Evolutionary conservation across 2,113 vertebrate genomes (phyloP), one percentile per base, ranked within the genome.

Genomic region (Macroglossus sobrinus): DNA sequence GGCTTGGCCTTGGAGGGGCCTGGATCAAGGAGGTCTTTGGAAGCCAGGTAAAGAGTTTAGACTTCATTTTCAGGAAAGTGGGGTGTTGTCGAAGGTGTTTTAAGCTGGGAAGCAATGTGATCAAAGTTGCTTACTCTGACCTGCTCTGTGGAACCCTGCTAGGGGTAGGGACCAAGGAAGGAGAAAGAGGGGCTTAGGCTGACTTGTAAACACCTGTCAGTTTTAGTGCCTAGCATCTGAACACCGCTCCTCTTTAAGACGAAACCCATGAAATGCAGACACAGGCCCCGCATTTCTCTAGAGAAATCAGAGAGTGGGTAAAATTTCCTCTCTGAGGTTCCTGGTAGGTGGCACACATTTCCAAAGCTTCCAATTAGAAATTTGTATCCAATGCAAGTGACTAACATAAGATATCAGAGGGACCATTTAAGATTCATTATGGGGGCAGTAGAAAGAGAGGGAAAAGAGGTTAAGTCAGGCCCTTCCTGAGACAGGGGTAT

Each of bases 361-460:
- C 50, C 28, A 61, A 3, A 22, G 28, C 57, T 91, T 64, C 66
- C 78, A 76, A 21, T 26, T 30, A 80, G 64, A 38, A 43, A 72
- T 91, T 69, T 81, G 89, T 93, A 82, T 85, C 75, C 82, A 88
- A 53, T 90, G n/a, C 50, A 86, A 76, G 33, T 21, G 22, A 82
- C 71, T 71, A 85, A 71, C 50, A 33, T 33, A 64, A 95, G 78
- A 64, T 33, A 71, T 55, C 35, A 40, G 24, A 43, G 2, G 63
- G 10, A 43, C 26, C 63, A 61, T n/a, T 82, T 53, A 82, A 38
- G 66, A 75, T 88, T 80, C 35, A 8, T 10, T 72, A 24, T 55
- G 85, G 75, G 75, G 43, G 22, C 13, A 26, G 14, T 16, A 40
- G 24, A 74, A 57, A 55, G 40, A n/a, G 38, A 84, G 13, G 8